Base-by-base conservation (phyloP, 2,113 vertebrate species). In the Elephas maximus region DNA sequence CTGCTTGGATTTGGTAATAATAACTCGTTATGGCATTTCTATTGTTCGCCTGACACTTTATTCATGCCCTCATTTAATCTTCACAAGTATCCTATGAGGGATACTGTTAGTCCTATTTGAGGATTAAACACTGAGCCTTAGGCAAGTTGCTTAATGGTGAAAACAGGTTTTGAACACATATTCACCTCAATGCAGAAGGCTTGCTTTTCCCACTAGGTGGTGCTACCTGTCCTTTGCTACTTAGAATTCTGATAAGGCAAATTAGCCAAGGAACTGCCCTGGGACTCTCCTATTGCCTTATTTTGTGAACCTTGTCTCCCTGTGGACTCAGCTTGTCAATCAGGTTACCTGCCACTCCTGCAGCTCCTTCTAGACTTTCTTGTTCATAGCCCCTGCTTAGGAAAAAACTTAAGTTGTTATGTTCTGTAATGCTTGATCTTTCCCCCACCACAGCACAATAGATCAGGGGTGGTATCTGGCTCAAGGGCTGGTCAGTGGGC, bases 121-220 rank as follows among this genome's bases (percentile, higher is more conserved):
- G 77, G 10, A 74, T 53, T 71, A 45, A 93, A 87, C 28, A 18
- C 30, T 10, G 4, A 94, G 6, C 21, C 30, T 62, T 76, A 33
- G 77, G 37, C 6, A 10, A 87, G 57, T 71, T 12, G 53, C 9
- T 76, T 51, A 44, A 17, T 6, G 44, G 20, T 41, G 78, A 96
- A 15, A n/a, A 23, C 7, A 0, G 7, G 18, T 57, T 94, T 95
- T 62, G 57, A 81, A 30, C 1, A 3, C n/a, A 21, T 51, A 30
- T 44, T 28, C 53, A 69, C 48, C 67, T 62, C 69, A 8, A 0
- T 26, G 62, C 24, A 11, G 48, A 73, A 23, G 20, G 37, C 30
- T 2, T 8, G 9, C 18, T 84, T 80, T 77, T 20, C 33, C 95
- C 97, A 93, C 93, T 73, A 90, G 97, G 93, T 93, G 97, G 90